phyloP scores from a whole-genome alignment of 2,888 invertebrate genomes.

The Trichopoda pennipes region DNA sequence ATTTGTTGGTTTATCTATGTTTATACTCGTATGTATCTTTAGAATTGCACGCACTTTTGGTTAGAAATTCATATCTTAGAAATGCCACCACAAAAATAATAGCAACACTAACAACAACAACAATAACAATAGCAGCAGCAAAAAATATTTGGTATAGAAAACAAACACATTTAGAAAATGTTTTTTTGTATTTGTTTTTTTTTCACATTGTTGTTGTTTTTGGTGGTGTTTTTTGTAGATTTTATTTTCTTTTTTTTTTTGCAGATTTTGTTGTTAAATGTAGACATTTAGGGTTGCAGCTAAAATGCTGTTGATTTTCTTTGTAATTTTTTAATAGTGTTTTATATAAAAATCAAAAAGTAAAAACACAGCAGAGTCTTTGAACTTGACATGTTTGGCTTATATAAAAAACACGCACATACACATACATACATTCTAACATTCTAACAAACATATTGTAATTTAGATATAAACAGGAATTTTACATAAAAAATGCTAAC shows the following conservation, averaged over 20 bases:
- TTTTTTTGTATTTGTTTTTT: constrained; percentile 31
- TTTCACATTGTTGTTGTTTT: constrained; percentile 43
- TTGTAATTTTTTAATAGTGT: constrained; percentile 57
- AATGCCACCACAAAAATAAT: constrained; percentile 51
- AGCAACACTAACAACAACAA: constrained; percentile 30
- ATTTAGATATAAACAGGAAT: constrained; percentile 29
- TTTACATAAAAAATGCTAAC: constrained; percentile 35
- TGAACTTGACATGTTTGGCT: constrained; percentile 65
- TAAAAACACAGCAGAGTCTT: constrained; percentile 48
- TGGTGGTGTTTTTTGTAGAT: constrained; percentile 21
- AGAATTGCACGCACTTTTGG: constrained; percentile 60
- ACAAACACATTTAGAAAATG: constrained; percentile 60
- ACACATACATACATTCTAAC: not conserved
- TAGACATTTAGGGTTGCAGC: constrained; percentile 63
- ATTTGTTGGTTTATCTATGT: constrained; percentile 2
- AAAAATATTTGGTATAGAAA: constrained; percentile 36
- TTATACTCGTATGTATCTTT: constrained; percentile 34
- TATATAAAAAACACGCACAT: constrained; percentile 38
- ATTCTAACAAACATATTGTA: not conserved
- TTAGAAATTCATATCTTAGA: constrained; percentile 61
- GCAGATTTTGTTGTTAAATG: constrained; percentile 51
- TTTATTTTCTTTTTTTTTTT: constrained; percentile 7
- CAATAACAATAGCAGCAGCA: constrained; percentile 12
- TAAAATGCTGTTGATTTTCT: constrained; percentile 61
- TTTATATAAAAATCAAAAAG: constrained; percentile 2